Conservation (phyloP, 1,140 invertebrate species). For the Idris sp. region DNA sequence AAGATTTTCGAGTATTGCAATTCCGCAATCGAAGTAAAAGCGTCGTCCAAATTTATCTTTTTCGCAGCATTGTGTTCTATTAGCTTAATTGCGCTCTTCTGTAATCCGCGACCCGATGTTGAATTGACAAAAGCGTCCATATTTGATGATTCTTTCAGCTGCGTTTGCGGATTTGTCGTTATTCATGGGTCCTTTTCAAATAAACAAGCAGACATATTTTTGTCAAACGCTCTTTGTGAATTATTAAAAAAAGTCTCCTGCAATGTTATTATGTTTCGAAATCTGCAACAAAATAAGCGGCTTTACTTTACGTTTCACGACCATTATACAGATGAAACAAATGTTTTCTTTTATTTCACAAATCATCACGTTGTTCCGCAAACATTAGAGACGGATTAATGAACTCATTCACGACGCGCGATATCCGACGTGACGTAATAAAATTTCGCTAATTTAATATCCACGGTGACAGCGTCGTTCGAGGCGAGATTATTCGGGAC, state of each 20-base stretch:
- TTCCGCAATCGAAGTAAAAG: slow-evolving; percentile 54
- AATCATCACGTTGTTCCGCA: no score
- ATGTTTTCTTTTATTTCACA: no score
- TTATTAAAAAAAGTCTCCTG: no score
- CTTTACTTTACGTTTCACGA: no score
- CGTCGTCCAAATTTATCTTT: slow-evolving; percentile 30
- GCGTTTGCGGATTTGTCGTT: slow-evolving; percentile 3
- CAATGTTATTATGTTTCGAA: no score
- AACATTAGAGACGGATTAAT: slow-evolving; percentile 15
- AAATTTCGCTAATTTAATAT: slow-evolving; percentile 48
- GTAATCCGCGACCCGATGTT: slow-evolving; percentile 19
- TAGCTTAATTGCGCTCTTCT: slow-evolving; percentile 45
- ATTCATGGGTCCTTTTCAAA: slow-evolving; percentile 8
- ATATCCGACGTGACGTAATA: slow-evolving; percentile 42
- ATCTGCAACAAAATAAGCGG: no score
- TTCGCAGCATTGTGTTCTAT: slow-evolving; percentile 39
- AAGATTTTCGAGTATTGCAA: no score
- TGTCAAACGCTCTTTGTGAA: no score
- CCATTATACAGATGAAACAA: no score
- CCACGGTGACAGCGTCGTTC: slow-evolving; percentile 4
- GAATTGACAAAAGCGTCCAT: slow-evolving; percentile 19
- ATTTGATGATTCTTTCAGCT: slow-evolving; percentile 18
- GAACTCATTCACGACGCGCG: slow-evolving; percentile 16
- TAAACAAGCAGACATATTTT: slow-evolving; percentile 7
- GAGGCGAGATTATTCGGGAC: slow-evolving; percentile 50